phyloP scores from a whole-genome alignment of 2,797 vertebrate species.

The Pampus argenteus region DNA sequence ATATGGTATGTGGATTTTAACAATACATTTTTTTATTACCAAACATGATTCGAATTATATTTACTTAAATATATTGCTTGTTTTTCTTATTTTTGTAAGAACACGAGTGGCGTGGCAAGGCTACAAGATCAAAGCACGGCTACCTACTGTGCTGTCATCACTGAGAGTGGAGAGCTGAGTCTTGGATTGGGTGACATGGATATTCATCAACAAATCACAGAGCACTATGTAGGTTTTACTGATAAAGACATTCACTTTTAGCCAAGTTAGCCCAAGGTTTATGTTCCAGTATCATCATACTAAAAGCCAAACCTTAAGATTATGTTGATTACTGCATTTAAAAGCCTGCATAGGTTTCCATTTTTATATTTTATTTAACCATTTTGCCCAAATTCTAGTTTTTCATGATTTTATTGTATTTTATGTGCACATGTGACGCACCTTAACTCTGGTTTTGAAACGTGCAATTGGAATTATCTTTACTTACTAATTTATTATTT shows the following conservation, averaged over 20 bases:
- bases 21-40: neutral
- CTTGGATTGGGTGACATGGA: conserved; percentile 93
- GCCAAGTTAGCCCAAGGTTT: neutral
- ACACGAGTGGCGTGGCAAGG: conserved; percentile 84
- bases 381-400: neutral
- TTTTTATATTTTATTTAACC: neutral
- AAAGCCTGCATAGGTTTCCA: too few species aligned
- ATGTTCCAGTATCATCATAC: neutral
- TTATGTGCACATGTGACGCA: neutral
- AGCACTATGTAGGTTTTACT: conserved; percentile 84
- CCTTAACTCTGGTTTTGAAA: neutral
- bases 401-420: neutral
- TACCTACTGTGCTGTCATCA: conserved; percentile 90
- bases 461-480: neutral
- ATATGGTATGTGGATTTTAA: conserved; percentile 85
- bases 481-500: neutral
- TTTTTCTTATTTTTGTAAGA: conserved; percentile 72
- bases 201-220: conserved; percentile 90
- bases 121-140: conserved; percentile 86
- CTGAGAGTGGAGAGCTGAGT: conserved; percentile 87
- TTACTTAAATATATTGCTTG: neutral
- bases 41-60: neutral
- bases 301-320: neutral
- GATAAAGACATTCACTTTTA: neutral
- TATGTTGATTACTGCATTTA: too few species aligned